phyloP scores from a whole-genome alignment of 2,888 invertebrate species.

The Ochropacha duplaris region DNA sequence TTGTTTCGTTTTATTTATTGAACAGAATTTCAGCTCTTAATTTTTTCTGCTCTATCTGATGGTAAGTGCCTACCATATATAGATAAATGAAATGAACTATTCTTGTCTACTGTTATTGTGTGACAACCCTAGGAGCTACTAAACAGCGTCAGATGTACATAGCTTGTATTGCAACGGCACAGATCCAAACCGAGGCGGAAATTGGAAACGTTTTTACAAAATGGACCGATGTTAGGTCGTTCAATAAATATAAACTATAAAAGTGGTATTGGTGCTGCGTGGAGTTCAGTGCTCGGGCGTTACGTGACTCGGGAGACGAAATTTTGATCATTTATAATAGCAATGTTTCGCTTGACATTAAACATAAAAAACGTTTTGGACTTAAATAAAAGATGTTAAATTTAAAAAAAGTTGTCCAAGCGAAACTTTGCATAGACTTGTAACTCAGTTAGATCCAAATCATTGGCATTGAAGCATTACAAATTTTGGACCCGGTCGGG shows the following conservation, averaged over 20 bases:
- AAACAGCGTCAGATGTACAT: background rate
- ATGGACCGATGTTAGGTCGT: slow-evolving; percentile 5
- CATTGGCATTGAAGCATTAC: slow-evolving; percentile 11
- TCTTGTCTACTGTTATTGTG: background rate
- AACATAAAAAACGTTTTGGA: too few species aligned
- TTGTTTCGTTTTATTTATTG: too few species aligned
- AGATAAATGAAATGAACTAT: too few species aligned
- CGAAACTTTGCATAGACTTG: slow-evolving; percentile 22
- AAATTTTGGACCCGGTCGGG: slow-evolving; percentile 27
- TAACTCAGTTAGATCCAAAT: slow-evolving; percentile 10
- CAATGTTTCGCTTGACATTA: slow-evolving; percentile 34
- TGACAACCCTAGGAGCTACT: background rate
- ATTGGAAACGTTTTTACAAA: background rate
- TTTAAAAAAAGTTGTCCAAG: slow-evolving; percentile 16
- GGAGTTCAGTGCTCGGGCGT: slow-evolving; percentile 64
- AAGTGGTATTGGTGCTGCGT: slow-evolving; percentile 46
- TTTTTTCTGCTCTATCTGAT: too few species aligned
- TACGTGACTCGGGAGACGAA: slow-evolving; percentile 53
- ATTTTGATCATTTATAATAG: slow-evolving; percentile 28
- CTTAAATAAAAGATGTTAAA: background rate
- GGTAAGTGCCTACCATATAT: too few species aligned
- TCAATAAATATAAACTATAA: slow-evolving; percentile 16
- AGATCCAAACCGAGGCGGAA: background rate
- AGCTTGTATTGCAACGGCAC: background rate
- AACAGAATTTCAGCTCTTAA: too few species aligned